Evolutionary conservation across 2,113 vertebrate genomes (phyloP).

Genomic region (Pollachius pollachius): DNA sequence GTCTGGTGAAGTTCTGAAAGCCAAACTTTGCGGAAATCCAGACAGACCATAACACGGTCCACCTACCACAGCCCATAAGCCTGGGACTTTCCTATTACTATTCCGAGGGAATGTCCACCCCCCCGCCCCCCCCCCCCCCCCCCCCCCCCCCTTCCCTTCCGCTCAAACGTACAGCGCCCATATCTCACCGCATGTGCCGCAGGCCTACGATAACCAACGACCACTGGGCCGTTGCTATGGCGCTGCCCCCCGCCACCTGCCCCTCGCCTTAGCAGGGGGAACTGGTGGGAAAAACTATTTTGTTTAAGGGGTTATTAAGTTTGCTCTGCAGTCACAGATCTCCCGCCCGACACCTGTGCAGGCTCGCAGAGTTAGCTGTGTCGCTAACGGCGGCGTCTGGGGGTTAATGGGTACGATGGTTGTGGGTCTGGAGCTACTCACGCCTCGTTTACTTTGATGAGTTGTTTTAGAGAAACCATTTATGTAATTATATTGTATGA

Average conservation of each 20-base stretch:
- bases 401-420: no score
- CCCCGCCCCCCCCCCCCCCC: slow-evolving; percentile 23
- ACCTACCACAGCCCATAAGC: slow-evolving; percentile 57
- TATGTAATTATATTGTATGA: no score
- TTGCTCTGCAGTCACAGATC: no score
- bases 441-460: no score
- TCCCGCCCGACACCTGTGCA: no score
- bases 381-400: no score
- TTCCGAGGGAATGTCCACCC: slow-evolving; percentile 23
- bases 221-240: slow-evolving; percentile 24
- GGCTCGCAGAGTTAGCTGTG: no score
- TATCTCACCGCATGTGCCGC: slow-evolving; percentile 30
- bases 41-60: slow-evolving; percentile 65
- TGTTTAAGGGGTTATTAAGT: background rate
- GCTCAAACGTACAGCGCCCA: background rate
- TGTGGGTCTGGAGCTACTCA: no score
- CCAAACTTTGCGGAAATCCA: slow-evolving; percentile 55
- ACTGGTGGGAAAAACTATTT: slow-evolving; percentile 24
- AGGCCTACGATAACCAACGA: slow-evolving; percentile 27
- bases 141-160: slow-evolving; percentile 8
- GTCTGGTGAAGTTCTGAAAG: slow-evolving; percentile 53
- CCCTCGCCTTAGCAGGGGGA: no score
- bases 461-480: no score
- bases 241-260: slow-evolving; percentile 10
- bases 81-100: slow-evolving; percentile 49